phyloP scores from a whole-genome alignment of 2,113 vertebrate genomes.

The Blennius ocellaris region DNA sequence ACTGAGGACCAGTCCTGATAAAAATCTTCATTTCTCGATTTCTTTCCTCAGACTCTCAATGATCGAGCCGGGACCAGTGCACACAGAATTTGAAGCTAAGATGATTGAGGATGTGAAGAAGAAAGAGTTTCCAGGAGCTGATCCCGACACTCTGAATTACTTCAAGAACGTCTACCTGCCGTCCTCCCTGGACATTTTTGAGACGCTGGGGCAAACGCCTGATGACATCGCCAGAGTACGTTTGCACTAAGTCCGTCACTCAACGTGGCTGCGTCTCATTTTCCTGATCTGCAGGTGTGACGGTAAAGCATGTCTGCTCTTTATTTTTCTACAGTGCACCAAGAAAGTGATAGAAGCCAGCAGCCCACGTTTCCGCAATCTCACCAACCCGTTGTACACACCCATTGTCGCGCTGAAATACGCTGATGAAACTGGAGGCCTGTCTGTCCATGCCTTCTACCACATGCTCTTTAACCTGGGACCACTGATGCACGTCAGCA shows the following conservation, averaged over 20 bases:
- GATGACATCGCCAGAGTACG: conserved; percentile 82
- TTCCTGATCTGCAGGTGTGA: conserved; percentile 4
- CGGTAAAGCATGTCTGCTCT: background rate
- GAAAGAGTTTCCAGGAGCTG: conserved; percentile 74
- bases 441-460: conserved; percentile 88
- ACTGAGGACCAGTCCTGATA: background rate
- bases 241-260: background rate
- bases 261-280: background rate
- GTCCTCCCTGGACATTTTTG: conserved; percentile 81
- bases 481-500: conserved; percentile 84
- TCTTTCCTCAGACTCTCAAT: conserved; percentile 75
- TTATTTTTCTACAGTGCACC: conserved; percentile 77
- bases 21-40: background rate
- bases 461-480: conserved; percentile 90
- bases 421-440: conserved; percentile 86
- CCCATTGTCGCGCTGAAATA: conserved; percentile 89
- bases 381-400: conserved; percentile 87
- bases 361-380: conserved; percentile 86
- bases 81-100: conserved; percentile 85
- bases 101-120: conserved; percentile 80
- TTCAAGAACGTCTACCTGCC: conserved; percentile 85
- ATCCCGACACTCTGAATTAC: conserved; percentile 77
- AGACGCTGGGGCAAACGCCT: conserved; percentile 82
- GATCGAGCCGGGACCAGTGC: conserved; percentile 85
- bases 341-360: conserved; percentile 87